A percentile compares a stretch with the other conserved stretches of the same genome.
Conservation (phyloP, 2,113 vertebrate genomes). For the Marcusenius ussheri region DNA sequence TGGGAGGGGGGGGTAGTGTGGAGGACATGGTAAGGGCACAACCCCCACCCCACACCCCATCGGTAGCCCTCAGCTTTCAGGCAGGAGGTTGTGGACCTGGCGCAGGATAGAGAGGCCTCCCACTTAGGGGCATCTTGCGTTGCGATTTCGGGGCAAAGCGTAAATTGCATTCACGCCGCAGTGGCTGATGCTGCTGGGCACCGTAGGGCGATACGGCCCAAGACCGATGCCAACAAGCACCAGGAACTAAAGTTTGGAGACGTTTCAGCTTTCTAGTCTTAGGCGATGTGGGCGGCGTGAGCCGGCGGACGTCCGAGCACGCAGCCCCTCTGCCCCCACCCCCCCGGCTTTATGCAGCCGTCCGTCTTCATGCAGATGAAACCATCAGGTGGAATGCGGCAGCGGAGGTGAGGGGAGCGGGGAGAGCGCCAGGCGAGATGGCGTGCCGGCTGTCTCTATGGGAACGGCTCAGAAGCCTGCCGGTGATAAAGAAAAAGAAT, state of each 20-base stretch:
- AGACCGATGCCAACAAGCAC: neutral
- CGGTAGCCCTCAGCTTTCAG: neutral
- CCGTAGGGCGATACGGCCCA: too few relatives aligned
- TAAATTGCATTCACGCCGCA: neutral
- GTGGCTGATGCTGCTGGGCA: neutral
- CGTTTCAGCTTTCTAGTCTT: neutral
- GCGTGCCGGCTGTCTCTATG: conserved; percentile 11
- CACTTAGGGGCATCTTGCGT: neutral
- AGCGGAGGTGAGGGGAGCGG: neutral
- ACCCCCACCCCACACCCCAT: neutral
- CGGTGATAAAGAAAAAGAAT: neutral
- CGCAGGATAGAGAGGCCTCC: neutral
- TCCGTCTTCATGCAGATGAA: neutral
- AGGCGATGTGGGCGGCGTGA: neutral
- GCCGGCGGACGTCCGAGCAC: neutral
- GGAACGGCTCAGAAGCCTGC: conserved; percentile 5
- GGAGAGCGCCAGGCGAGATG: neutral
- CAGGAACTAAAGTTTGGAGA: neutral
- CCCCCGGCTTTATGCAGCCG: too few relatives aligned
- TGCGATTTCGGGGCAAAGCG: neutral
- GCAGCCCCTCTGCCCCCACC: neutral
- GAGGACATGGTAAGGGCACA: neutral
- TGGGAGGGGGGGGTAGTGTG: neutral
- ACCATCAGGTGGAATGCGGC: neutral
- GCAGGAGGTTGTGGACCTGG: neutral